Conservation (phyloP, 1,140 invertebrate genomes). For the Caenorhabditis inopinata region DNA sequence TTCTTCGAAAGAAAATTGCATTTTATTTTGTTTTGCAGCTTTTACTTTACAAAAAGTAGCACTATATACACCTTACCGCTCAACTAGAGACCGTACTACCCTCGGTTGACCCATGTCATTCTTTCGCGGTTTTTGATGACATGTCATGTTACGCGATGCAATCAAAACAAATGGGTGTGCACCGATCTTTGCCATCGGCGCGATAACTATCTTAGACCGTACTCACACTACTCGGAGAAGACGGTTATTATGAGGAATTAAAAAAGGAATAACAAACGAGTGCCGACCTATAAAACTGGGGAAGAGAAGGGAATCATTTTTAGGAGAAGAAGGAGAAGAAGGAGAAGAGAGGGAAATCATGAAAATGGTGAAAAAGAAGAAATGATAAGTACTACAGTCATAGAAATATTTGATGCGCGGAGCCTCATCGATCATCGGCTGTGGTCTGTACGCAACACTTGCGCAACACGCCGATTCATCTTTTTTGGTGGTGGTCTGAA, state of each 20-base stretch:
- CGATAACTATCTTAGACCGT: background rate
- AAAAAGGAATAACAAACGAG: background rate
- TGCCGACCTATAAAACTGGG: slow-evolving; percentile 25
- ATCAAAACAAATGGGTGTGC: slow-evolving; percentile 30
- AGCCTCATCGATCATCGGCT: slow-evolving; percentile 20
- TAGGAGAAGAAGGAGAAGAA: background rate
- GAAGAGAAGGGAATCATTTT: too few relatives aligned
- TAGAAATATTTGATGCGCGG: too few relatives aligned
- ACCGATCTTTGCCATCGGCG: background rate
- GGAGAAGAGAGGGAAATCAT: background rate
- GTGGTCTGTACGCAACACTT: slow-evolving; percentile 22
- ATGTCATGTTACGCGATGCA: slow-evolving; percentile 29
- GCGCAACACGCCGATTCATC: slow-evolving; percentile 8
- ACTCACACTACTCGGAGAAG: background rate
- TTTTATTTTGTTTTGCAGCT: too few relatives aligned
- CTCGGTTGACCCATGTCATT: background rate
- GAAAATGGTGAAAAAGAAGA: background rate
- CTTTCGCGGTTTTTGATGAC: slow-evolving; percentile 21
- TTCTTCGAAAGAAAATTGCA: too few relatives aligned
- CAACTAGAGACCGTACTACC: too few relatives aligned
- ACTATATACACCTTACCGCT: too few relatives aligned
- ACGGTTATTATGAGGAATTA: slow-evolving; percentile 12
- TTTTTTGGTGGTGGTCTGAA: slow-evolving; percentile 12
- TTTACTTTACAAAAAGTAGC: too few relatives aligned
- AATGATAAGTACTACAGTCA: background rate